These are phyloP conservation scores for Zosterops pallidus DNA, from an alignment of 2,113 vertebrate species.

Conservation along the genomic window DNA sequence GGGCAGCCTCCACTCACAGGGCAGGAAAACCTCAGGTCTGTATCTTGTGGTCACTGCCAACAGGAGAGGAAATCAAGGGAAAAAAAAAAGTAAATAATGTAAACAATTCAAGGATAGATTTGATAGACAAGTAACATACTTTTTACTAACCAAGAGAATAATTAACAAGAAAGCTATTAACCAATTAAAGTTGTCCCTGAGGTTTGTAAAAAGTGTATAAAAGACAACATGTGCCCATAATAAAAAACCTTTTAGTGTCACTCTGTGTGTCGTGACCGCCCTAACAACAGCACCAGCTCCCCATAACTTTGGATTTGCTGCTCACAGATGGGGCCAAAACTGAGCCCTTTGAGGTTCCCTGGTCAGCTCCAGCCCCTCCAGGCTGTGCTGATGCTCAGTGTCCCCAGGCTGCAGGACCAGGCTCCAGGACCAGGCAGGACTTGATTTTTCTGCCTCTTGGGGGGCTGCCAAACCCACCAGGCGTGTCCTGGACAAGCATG, in stretches of 20 bases:
- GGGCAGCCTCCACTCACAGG: not conserved
- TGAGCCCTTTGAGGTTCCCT: not conserved
- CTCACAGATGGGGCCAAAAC: rapidly evolving
- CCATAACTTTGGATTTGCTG: not conserved
- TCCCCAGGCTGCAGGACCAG: not conserved
- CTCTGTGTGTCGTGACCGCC: not conserved
- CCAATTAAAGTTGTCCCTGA: not conserved
- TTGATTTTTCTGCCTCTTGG: not conserved
- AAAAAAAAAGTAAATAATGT: not conserved
- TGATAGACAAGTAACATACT: not conserved
- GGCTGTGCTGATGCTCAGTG: not conserved
- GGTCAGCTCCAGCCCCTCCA: not conserved
- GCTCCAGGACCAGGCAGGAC: not conserved
- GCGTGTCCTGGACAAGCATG: not conserved
- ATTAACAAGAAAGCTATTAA: not conserved
- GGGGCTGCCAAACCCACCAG: not conserved
- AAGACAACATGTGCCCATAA: not conserved
- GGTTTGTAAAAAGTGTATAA: not conserved
- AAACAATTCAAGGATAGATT: not conserved
- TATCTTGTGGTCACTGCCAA: not conserved
- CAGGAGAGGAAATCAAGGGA: not conserved
- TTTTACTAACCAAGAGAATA: not conserved
- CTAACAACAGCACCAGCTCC: not conserved
- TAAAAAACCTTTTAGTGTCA: not conserved
- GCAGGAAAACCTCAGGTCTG: not conserved